Evolutionary conservation across 2,113 vertebrate species (phyloP).

Genomic region (Elephas maximus): DNA sequence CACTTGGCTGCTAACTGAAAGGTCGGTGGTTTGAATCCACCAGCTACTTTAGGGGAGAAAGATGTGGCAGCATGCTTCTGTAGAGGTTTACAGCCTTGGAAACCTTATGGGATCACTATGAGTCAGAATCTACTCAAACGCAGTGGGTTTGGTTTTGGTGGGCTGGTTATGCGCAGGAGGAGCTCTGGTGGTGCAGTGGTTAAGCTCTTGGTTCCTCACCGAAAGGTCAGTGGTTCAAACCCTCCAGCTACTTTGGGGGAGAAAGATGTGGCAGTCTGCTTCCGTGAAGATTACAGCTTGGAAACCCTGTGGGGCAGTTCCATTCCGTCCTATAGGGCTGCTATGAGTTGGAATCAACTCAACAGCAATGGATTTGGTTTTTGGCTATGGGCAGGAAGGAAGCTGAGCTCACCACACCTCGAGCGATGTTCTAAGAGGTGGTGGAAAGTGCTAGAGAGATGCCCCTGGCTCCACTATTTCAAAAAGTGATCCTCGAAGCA

Average conservation of each 20-base stretch:
- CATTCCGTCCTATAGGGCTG: too few species aligned
- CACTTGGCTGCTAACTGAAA: background rate
- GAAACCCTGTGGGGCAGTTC: too few species aligned
- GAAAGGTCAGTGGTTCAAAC: too few species aligned
- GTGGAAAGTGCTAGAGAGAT: conserved; percentile 26
- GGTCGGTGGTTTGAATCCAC: background rate
- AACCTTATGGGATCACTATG: background rate
- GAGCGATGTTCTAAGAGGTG: conserved; percentile 23
- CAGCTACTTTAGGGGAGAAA: background rate
- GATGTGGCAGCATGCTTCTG: background rate
- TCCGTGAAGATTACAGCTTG: too few species aligned
- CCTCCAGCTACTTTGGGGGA: too few species aligned
- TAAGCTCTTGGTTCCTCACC: too few species aligned
- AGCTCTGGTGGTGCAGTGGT: too few species aligned
- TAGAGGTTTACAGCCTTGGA: background rate
- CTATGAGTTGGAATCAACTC: too few species aligned
- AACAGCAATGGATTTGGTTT: too few species aligned
- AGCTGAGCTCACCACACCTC: background rate
- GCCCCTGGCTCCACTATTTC: background rate
- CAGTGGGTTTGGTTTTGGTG: background rate
- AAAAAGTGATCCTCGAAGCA: background rate
- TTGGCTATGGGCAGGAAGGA: background rate
- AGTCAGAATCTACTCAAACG: background rate
- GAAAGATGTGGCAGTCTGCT: too few species aligned
- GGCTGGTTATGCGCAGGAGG: too few species aligned